Evolutionary conservation across 2,113 vertebrate species (phyloP), one percentile per base, ranked within the genome.

Genomic region (Mus pahari): DNA sequence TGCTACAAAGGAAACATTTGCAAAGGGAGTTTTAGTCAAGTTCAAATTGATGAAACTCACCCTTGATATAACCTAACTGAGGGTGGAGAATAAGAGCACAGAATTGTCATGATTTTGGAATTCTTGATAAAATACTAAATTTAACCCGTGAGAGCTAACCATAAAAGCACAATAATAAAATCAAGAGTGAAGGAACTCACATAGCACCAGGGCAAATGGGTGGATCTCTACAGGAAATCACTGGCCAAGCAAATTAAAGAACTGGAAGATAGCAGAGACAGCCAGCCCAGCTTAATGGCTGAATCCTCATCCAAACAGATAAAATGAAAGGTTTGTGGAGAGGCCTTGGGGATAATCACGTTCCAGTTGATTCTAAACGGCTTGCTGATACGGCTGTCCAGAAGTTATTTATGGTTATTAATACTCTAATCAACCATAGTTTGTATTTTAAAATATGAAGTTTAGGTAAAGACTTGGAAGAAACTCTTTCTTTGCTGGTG

Each of bases 391-490:
- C 13, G 45, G 50, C n/a, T 62, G 73, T 53, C 88, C 62, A 74
- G 31, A 87, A 96, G 89, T 74, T 83, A 55, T 77, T 70, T 14
- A 79, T 42, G 17, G 13, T 66, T 71, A 60, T 68, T 79, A 94
- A 95, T 89, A 58, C 14, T 22, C 17, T 7, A 53, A 42, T 45
- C 68, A 88, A 93, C 86, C 66, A 58, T 75, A 62, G 5, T 77
- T 97, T 95, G 28, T 48, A 90, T 95, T 96, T 91, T 22, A 95
- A 93, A 82, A 53, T 66, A 75, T 50, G 24, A 24, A 68, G 8
- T 26, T 48, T 7, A 19, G 22, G 53, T 31, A 89, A 68, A 60
- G 14, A 26, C 22, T 86, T 26, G 4, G 12, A 13, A 42, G n/a
- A 86, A 73, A 36, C 50, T 78, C 7, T 45, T n/a, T 78, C 45